A percentile compares a stretch with the other conserved stretches of the same genome.
These are phyloP conservation scores for Dendrolimus pini DNA, from an alignment of 2,888 invertebrate species.

Conservation along the genomic window DNA sequence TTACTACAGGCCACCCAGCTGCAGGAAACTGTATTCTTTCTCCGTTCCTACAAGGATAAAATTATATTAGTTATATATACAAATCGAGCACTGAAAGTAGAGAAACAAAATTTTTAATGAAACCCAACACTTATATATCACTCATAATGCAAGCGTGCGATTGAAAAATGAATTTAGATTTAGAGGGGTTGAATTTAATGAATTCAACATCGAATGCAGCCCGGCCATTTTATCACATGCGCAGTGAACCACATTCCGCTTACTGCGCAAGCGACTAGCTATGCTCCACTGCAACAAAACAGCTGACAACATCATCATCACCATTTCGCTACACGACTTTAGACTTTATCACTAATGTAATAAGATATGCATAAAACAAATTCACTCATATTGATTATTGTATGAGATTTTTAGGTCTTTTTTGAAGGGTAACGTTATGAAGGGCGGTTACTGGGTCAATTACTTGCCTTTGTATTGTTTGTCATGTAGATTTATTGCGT, in stretches of 20 bases:
- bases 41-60: too few species aligned
- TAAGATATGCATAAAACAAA: background rate
- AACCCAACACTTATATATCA: too few species aligned
- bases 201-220: background rate
- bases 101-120: constrained; percentile 3
- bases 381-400: background rate
- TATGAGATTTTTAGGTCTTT: background rate
- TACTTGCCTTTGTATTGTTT: background rate
- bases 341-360: background rate
- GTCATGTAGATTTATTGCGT: background rate
- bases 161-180: background rate
- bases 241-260: background rate
- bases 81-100: constrained; percentile 3
- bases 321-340: background rate
- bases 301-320: background rate
- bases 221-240: background rate
- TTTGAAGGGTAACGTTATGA: background rate
- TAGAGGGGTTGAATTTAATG: background rate
- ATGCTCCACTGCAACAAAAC: background rate
- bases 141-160: background rate
- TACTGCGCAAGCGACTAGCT: background rate
- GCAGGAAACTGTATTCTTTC: too few species aligned
- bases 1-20: too few species aligned
- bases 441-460: background rate
- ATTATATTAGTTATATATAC: background rate